Conservation (phyloP, 2,113 vertebrate species). For the Lates calcarifer region DNA sequence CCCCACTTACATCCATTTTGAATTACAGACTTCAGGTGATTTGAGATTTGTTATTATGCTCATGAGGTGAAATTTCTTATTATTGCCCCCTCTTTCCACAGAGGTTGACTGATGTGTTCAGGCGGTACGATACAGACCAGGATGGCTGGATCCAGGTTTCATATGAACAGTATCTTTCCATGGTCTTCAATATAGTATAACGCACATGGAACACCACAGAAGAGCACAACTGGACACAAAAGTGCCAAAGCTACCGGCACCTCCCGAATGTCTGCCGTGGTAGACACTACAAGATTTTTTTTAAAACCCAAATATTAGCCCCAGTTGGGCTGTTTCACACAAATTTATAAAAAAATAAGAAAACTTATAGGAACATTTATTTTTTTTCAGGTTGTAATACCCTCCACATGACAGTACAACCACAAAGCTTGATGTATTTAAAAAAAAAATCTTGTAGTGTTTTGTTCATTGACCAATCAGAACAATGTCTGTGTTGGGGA, state of each 20-base stretch:
- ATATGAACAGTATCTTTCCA: constrained; percentile 98
- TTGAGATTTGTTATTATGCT: neutral
- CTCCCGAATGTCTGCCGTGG: constrained; percentile 67
- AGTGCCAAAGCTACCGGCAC: constrained; percentile 82
- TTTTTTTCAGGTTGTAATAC: neutral
- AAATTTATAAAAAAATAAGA: constrained; percentile 33
- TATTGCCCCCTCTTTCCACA: constrained; percentile 64
- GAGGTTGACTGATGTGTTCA: constrained; percentile 97
- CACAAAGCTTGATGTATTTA: constrained; percentile 28
- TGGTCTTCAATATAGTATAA: constrained; percentile 98
- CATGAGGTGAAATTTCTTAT: neutral
- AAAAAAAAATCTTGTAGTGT: constrained; percentile 73
- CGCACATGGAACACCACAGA: constrained; percentile 58
- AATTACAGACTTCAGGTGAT: neutral
- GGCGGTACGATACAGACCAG: constrained; percentile 95
- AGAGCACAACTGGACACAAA: constrained; percentile 81
- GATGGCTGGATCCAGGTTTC: constrained; percentile 99
- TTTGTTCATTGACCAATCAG: constrained; percentile 64
- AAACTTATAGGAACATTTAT: neutral
- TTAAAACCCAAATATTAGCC: constrained; percentile 6
- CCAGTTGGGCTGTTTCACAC: constrained; percentile 18
- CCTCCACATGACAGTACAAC: neutral
- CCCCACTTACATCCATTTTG: neutral
- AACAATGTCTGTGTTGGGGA: constrained; percentile 46
- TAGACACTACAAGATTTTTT: constrained; percentile 73